These are phyloP conservation scores for Teleogryllus oceanicus DNA, from an alignment of 2,888 invertebrate genomes.

Conservation along the genomic window DNA sequence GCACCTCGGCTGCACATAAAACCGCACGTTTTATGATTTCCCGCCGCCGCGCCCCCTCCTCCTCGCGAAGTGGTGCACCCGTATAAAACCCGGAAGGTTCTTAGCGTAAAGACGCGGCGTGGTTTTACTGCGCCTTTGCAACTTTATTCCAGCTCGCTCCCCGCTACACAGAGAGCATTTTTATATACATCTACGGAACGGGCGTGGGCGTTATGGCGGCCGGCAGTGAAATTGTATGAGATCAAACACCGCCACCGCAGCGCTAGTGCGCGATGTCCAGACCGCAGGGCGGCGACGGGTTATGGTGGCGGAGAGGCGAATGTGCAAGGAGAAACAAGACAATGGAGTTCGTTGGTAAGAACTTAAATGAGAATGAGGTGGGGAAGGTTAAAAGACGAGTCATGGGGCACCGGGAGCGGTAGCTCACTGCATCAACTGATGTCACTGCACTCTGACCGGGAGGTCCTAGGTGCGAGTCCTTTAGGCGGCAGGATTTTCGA, in stretches of 20 bases:
- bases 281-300: neutral
- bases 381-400: no score
- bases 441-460: no score
- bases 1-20: conserved; percentile 1
- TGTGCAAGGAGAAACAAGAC: no score
- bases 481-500: no score
- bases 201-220: neutral
- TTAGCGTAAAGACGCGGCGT: conserved; percentile 18
- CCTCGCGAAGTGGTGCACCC: neutral
- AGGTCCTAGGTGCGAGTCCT: no score
- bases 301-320: no score
- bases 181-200: conserved; percentile 1
- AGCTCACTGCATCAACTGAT: no score
- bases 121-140: conserved; percentile 18
- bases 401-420: no score
- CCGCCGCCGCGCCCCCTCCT: neutral
- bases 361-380: no score
- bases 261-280: neutral
- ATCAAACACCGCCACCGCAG: neutral
- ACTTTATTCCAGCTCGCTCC: conserved; percentile 1
- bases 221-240: neutral
- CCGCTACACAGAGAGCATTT: conserved; percentile 1
- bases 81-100: conserved; percentile 9
- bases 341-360: no score
- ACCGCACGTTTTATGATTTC: neutral